A percentile compares a stretch with the other conserved stretches of the same genome.
phyloP scores from a whole-genome alignment of 2,888 invertebrate genomes.

The Drosophila ezoana region DNA sequence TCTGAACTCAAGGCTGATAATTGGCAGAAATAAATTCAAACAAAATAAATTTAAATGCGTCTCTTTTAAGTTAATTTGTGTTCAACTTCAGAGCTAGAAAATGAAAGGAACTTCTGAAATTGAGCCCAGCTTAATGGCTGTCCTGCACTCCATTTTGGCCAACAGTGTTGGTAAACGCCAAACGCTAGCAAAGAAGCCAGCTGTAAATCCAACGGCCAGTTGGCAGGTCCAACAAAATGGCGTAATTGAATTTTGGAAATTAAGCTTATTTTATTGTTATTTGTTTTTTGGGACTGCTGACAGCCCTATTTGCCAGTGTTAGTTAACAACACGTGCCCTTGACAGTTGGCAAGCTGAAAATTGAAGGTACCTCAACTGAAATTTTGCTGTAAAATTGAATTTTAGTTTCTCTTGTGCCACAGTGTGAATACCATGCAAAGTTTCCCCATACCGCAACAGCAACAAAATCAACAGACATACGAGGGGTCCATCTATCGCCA shows the following conservation, averaged over 20 bases:
- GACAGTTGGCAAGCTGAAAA: not conserved
- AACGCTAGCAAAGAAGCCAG: not conserved
- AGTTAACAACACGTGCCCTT: not conserved
- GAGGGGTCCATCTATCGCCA: not conserved
- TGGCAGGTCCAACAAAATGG: not conserved
- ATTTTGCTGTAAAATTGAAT: not conserved
- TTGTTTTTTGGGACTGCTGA: not conserved
- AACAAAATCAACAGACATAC: not conserved
- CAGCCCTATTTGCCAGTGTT: not conserved
- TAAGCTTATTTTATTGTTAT: not conserved
- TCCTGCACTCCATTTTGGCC: too few relatives aligned
- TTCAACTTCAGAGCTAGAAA: too few relatives aligned
- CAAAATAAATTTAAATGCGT: too few relatives aligned
- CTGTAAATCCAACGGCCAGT: not conserved
- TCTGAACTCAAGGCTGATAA: too few relatives aligned
- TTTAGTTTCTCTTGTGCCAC: not conserved
- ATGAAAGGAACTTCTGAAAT: too few relatives aligned
- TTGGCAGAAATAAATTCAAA: too few relatives aligned
- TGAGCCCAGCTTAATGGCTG: too few relatives aligned
- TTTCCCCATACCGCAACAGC: not conserved
- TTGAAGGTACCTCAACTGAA: not conserved
- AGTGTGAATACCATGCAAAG: not conserved
- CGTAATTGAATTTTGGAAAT: not conserved
- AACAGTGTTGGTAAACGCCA: conserved; percentile 2
- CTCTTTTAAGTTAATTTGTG: too few relatives aligned